Evolutionary conservation across 1,140 invertebrate genomes (phyloP).

Genomic region (Drosophila busckii): DNA sequence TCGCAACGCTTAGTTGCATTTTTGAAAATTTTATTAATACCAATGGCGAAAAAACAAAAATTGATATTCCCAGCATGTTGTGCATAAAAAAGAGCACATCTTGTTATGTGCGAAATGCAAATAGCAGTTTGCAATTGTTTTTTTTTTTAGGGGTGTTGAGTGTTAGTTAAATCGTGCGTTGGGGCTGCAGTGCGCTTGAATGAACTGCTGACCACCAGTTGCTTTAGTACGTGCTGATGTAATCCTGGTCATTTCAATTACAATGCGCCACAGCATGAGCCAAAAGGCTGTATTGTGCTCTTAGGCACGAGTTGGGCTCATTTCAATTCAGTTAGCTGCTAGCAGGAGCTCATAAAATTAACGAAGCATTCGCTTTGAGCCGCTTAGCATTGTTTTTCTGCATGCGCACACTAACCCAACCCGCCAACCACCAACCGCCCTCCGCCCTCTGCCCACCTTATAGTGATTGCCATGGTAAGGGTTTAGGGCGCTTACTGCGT

Average conservation of each 20-base stretch:
- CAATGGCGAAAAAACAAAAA: no score
- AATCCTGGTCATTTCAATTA: constrained; percentile 70
- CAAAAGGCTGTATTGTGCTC: constrained; percentile 9
- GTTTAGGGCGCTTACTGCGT: constrained; percentile 43
- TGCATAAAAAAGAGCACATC: no score
- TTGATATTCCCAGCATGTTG: no score
- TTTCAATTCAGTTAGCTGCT: constrained; percentile 62
- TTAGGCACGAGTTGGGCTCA: constrained; percentile 15
- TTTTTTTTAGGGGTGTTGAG: no score
- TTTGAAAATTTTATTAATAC: no score
- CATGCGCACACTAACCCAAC: no score
- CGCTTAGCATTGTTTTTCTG: constrained; percentile 50
- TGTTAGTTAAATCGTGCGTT: not conserved
- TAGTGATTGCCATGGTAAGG: no score
- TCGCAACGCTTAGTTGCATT: no score
- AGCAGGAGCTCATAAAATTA: constrained; percentile 49
- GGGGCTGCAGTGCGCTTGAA: constrained; percentile 44
- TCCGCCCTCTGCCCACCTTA: not conserved
- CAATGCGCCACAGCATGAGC: constrained; percentile 56
- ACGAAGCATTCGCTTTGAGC: constrained; percentile 47
- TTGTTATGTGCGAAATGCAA: no score
- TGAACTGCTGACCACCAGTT: constrained; percentile 69
- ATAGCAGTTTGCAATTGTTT: constrained; percentile 33
- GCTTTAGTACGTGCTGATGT: constrained; percentile 63
- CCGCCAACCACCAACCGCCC: not conserved